A percentile compares a stretch with the other conserved stretches of the same genome.
phyloP scores from a whole-genome alignment of 2,797 vertebrate genomes.

The Hippocampus kuda region DNA sequence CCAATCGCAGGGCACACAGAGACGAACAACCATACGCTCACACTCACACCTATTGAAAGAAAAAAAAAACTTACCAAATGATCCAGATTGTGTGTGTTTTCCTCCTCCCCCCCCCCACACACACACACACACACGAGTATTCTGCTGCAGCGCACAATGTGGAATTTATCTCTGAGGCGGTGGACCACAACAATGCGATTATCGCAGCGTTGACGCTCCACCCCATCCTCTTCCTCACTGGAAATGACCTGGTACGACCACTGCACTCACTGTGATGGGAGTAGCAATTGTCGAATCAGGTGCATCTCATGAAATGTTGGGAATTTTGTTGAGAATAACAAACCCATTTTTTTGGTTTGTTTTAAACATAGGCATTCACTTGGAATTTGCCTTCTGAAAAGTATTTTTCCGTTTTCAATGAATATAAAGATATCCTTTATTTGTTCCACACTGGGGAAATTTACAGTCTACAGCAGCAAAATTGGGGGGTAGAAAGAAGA shows the following conservation, averaged over 20 bases:
- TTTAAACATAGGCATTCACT: too few relatives aligned
- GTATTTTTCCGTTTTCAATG: too few relatives aligned
- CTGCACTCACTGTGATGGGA: not conserved
- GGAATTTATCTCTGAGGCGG: not conserved
- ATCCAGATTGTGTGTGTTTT: not conserved
- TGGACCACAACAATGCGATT: constrained; percentile 14
- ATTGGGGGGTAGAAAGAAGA: too few relatives aligned
- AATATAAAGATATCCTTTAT: too few relatives aligned
- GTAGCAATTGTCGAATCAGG: not conserved
- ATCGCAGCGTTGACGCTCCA: constrained; percentile 44
- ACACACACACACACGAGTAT: not conserved
- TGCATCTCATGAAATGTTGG: not conserved
- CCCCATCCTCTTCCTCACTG: constrained; percentile 31
- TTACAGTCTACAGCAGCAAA: too few relatives aligned
- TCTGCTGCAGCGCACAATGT: constrained; percentile 19
- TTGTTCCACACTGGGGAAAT: too few relatives aligned
- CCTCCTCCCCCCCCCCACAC: not conserved
- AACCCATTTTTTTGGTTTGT: too few relatives aligned
- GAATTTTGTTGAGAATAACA: not conserved
- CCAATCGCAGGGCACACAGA: too few relatives aligned
- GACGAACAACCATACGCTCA: too few relatives aligned
- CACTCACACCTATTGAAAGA: not conserved
- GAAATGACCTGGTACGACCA: constrained; percentile 11
- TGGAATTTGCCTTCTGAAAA: too few relatives aligned
- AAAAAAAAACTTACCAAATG: not conserved